These are phyloP conservation scores for Cantharis flavilabris DNA, from an alignment of 2,888 invertebrate species.

Conservation along the genomic window DNA sequence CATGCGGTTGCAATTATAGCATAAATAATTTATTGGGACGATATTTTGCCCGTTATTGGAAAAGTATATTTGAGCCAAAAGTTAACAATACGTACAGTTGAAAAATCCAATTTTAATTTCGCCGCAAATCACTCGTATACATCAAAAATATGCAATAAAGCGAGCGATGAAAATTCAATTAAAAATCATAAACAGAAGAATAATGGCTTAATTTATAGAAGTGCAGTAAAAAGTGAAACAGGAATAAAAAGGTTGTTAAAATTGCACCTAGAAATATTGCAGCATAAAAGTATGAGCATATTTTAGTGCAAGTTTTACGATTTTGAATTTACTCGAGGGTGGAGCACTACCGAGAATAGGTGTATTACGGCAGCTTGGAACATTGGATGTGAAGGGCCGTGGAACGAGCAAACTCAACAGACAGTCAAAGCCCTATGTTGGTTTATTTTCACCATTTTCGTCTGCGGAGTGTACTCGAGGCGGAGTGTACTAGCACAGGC, in stretches of 20 bases:
- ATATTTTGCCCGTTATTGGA: neutral
- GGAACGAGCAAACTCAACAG: constrained; percentile 16
- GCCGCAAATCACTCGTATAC: neutral
- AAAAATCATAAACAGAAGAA: constrained; percentile 14
- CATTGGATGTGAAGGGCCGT: constrained; percentile 12
- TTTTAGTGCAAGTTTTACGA: constrained; percentile 20
- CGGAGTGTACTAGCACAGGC: constrained; percentile 28
- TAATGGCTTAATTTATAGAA: constrained; percentile 5
- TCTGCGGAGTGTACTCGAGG: constrained; percentile 6
- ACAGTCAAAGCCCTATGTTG: constrained; percentile 17
- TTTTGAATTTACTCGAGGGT: constrained; percentile 3
- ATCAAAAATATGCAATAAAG: neutral
- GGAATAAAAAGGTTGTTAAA: constrained; percentile 6
- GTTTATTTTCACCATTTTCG: constrained; percentile 27
- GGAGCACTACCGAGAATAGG: neutral
- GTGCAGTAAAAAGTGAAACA: neutral
- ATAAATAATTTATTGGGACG: neutral
- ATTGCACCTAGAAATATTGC: constrained; percentile 4
- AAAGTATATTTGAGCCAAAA: neutral
- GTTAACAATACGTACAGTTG: neutral
- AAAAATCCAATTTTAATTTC: constrained; percentile 8
- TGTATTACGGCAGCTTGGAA: neutral
- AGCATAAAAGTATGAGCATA: neutral
- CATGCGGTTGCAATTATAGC: neutral
- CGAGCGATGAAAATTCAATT: constrained; percentile 12